phyloP scores from a whole-genome alignment of 2,797 vertebrate genomes.

The Acipenser transmontanus region DNA sequence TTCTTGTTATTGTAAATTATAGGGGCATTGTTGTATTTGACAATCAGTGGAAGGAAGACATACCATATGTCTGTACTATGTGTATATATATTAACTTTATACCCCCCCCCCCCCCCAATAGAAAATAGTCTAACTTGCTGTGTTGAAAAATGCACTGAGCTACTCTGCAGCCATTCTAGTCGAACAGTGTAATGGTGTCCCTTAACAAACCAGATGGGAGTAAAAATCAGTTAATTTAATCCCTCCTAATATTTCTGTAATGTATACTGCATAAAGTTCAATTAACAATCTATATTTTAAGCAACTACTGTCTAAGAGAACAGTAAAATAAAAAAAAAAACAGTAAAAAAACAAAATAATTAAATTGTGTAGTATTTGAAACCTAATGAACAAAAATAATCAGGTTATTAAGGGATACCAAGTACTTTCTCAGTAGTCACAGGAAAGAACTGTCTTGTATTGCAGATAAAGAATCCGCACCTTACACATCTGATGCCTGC shows the following conservation, averaged over 20 bases:
- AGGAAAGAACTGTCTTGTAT: constrained; percentile 62
- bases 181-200: constrained; percentile 40
- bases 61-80: constrained; percentile 38
- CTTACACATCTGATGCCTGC: constrained; percentile 40
- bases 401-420: constrained; percentile 57
- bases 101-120: constrained; percentile 33
- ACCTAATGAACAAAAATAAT: constrained; percentile 30
- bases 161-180: constrained; percentile 47
- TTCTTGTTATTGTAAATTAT: constrained; percentile 37
- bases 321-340: constrained; percentile 28
- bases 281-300: constrained; percentile 40
- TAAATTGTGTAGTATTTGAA: constrained; percentile 23
- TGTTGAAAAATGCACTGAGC: constrained; percentile 49
- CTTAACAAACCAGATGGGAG: constrained; percentile 49
- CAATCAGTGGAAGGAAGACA: constrained; percentile 39
- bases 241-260: constrained; percentile 22
- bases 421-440: constrained; percentile 55
- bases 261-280: constrained; percentile 39
- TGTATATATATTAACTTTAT: constrained; percentile 56
- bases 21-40: constrained; percentile 37
- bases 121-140: constrained; percentile 39
- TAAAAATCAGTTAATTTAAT: constrained; percentile 34
- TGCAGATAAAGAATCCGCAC: constrained; percentile 52
- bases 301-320: constrained; percentile 40
- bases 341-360: constrained; percentile 30